Conservation (phyloP, 2,888 invertebrate species). For the Willowsia nigromaculata region DNA sequence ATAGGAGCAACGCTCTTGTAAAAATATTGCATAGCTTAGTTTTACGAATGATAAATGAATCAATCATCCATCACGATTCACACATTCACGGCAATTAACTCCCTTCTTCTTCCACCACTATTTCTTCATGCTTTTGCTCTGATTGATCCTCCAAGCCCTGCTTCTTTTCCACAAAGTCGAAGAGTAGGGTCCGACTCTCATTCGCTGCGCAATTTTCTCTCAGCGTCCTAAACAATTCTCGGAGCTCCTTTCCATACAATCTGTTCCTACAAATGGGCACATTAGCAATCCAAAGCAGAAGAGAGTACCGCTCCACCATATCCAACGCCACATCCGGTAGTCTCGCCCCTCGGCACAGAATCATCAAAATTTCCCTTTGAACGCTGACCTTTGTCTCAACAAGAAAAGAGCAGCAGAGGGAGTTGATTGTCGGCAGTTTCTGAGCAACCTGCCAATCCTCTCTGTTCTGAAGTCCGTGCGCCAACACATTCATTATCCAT, state of each 20-base stretch:
- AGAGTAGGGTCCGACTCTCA: conserved; percentile 40
- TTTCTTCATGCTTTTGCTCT: neutral
- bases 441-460: conserved; percentile 77
- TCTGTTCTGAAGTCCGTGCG: conserved; percentile 71
- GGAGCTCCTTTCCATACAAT: conserved; percentile 65
- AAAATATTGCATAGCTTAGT: no score
- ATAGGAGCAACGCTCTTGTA: no score
- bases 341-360: conserved; percentile 73
- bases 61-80: no score
- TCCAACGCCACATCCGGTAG: conserved; percentile 76
- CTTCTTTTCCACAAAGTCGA: conserved; percentile 65
- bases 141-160: conserved; percentile 30
- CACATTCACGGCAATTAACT: neutral
- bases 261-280: conserved; percentile 31
- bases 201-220: conserved; percentile 43
- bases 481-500: conserved; percentile 76
- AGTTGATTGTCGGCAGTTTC: conserved; percentile 76
- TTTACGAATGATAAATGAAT: no score
- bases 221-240: conserved; percentile 66
- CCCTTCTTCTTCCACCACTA: neutral
- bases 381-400: conserved; percentile 73
- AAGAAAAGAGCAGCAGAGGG: conserved; percentile 75
- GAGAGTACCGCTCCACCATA: conserved; percentile 74
- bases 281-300: conserved; percentile 76
- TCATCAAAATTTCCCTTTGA: conserved; percentile 72